Conservation (phyloP, 2,888 invertebrate genomes). For the Microctonus brassicae region DNA sequence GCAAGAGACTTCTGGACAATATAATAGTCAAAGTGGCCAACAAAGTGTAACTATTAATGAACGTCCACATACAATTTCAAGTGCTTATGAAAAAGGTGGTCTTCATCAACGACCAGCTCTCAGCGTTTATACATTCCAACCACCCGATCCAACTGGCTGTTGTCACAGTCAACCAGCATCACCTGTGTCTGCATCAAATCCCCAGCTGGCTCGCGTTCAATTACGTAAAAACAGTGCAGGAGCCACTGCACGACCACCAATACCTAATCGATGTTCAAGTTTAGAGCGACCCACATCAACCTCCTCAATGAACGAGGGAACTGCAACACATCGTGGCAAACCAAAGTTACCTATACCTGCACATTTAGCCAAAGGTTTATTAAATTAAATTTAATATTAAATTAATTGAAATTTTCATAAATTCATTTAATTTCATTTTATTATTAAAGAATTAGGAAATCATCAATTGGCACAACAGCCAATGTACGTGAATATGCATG, state of each 20-base stretch:
- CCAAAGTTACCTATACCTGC: slow-evolving; percentile 75
- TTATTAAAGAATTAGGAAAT: slow-evolving; percentile 61
- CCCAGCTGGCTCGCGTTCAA: slow-evolving; percentile 60
- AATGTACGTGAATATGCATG: slow-evolving; percentile 93
- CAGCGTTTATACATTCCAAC: slow-evolving; percentile 89
- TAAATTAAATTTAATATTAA: background rate
- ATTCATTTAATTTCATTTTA: slow-evolving; percentile 34
- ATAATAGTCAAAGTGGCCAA: slow-evolving; percentile 76
- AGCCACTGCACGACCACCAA: slow-evolving; percentile 58
- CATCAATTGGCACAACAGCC: slow-evolving; percentile 71
- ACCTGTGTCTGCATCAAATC: slow-evolving; percentile 66
- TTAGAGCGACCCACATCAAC: slow-evolving; percentile 84
- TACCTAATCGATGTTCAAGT: slow-evolving; percentile 79
- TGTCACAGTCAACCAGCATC: slow-evolving; percentile 71
- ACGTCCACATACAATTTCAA: slow-evolving; percentile 92
- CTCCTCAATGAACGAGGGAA: slow-evolving; percentile 65
- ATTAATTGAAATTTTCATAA: background rate
- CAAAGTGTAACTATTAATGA: slow-evolving; percentile 80
- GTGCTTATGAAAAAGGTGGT: slow-evolving; percentile 85
- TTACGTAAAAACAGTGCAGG: slow-evolving; percentile 63
- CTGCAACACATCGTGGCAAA: slow-evolving; percentile 61
- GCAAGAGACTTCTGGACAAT: slow-evolving; percentile 77
- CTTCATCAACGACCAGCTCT: slow-evolving; percentile 84
- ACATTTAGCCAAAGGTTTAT: slow-evolving; percentile 78
- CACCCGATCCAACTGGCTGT: slow-evolving; percentile 73